phyloP scores from a whole-genome alignment of 2,113 vertebrate species.

The Varanus komodoensis region DNA sequence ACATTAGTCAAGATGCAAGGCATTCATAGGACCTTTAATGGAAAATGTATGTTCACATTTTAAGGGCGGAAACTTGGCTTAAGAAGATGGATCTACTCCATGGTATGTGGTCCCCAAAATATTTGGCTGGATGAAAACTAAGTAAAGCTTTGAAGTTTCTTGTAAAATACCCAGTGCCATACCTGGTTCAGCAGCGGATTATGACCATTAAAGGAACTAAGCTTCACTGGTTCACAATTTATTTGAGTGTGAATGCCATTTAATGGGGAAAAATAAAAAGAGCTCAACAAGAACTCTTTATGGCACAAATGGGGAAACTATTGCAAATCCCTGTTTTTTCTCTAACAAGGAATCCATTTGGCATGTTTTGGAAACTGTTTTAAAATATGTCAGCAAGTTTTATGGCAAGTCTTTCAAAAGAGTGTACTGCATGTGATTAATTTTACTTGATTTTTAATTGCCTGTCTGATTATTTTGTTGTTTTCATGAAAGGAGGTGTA shows the following conservation, averaged over 20 bases:
- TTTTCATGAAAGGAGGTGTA: conserved; percentile 42
- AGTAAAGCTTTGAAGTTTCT: conserved; percentile 48
- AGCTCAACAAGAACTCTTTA: conserved; percentile 56
- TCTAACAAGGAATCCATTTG: conserved; percentile 67
- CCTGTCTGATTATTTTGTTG: conserved; percentile 71
- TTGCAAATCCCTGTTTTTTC: conserved; percentile 67
- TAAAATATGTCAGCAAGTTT: conserved; percentile 71
- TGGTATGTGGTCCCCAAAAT: conserved; percentile 6
- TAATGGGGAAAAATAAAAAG: conserved; percentile 66
- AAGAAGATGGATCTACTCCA: conserved; percentile 52
- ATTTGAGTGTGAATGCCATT: conserved; percentile 65
- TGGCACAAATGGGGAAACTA: conserved; percentile 68
- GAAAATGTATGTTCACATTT: conserved; percentile 35
- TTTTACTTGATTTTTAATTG: conserved; percentile 77
- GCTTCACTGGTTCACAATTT: conserved; percentile 65
- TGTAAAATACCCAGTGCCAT: conserved; percentile 49
- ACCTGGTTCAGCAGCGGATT: conserved; percentile 63
- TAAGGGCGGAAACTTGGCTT: conserved; percentile 47
- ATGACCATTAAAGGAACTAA: conserved; percentile 69
- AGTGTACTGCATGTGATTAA: conserved; percentile 52
- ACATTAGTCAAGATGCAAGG: background rate
- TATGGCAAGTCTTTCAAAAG: conserved; percentile 74
- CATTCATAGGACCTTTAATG: conserved; percentile 31
- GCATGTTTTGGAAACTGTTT: conserved; percentile 69
- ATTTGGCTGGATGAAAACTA: conserved; percentile 55